phyloP scores from a whole-genome alignment of 1,140 invertebrate species.

The Dendroctonus valens region DNA sequence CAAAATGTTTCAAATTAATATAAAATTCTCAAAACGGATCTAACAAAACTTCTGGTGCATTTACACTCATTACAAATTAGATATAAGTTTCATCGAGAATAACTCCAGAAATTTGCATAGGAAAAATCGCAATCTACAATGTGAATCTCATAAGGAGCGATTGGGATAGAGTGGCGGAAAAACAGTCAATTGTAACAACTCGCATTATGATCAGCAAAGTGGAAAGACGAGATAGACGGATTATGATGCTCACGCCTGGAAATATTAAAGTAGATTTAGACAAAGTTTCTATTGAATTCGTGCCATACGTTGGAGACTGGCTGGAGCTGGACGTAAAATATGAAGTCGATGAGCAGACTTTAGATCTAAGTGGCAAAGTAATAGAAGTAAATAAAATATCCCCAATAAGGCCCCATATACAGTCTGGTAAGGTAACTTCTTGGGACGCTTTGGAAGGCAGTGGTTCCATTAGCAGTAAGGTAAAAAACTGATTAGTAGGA shows the following conservation, averaged over 20 bases:
- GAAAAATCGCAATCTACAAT: constrained; percentile 25
- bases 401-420: constrained; percentile 56
- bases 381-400: constrained; percentile 58
- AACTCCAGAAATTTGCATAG: not conserved
- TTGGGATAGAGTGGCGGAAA: constrained; percentile 37
- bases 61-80: not conserved
- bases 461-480: constrained; percentile 54
- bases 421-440: constrained; percentile 54
- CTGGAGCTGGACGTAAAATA: constrained; percentile 58
- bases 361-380: constrained; percentile 55
- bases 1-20: not conserved
- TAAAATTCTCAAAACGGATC: not conserved
- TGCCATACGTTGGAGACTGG: constrained; percentile 64
- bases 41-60: not conserved
- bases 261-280: constrained; percentile 45
- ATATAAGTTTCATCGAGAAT: no score
- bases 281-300: constrained; percentile 49
- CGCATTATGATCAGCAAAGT: constrained; percentile 44
- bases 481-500: not conserved
- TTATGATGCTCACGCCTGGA: constrained; percentile 36
- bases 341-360: constrained; percentile 55
- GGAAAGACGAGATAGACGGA: constrained; percentile 35
- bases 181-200: constrained; percentile 36
- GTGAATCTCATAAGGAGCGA: constrained; percentile 25
- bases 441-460: constrained; percentile 52